These are phyloP conservation scores for Oxytorus armatus DNA, from an alignment of 2,888 invertebrate genomes.

Conservation along the genomic window DNA sequence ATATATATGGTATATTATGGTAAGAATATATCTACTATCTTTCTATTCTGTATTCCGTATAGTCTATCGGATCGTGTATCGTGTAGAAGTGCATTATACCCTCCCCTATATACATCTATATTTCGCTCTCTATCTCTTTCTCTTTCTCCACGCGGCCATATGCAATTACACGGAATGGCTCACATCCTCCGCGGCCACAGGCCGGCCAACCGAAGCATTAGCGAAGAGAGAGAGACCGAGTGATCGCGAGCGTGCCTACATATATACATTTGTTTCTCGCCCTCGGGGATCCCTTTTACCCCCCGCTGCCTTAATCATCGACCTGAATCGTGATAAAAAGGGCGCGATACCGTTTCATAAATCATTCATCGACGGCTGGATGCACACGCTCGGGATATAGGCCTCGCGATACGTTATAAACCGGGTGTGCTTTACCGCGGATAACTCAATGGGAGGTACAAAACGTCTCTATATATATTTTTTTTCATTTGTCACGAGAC, in stretches of 20 bases:
- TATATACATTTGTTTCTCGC: constrained; percentile 21
- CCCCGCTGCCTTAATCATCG: constrained; percentile 43
- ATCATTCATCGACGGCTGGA: constrained; percentile 64
- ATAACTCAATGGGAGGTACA: constrained; percentile 10
- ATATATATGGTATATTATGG: constrained; percentile 6
- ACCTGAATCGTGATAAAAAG: constrained; percentile 61
- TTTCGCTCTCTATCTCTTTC: neutral
- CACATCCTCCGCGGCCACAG: constrained; percentile 70
- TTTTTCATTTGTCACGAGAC: constrained; percentile 47
- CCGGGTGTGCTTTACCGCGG: constrained; percentile 40
- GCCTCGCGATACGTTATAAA: constrained; percentile 9
- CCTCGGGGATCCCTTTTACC: constrained; percentile 44
- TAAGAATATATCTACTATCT: neutral
- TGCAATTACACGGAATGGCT: constrained; percentile 72
- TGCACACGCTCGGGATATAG: constrained; percentile 34
- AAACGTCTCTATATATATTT: constrained; percentile 15
- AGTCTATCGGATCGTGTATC: constrained; percentile 32
- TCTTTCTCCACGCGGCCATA: constrained; percentile 23
- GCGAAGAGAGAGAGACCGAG: constrained; percentile 60
- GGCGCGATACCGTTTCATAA: constrained; percentile 69
- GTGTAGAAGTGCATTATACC: constrained; percentile 7
- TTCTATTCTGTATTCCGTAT: constrained; percentile 20
- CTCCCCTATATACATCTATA: neutral
- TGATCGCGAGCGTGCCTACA: neutral
- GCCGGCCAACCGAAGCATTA: constrained; percentile 65